These are phyloP conservation scores for Decapterus maruadsi DNA, from an alignment of 2,797 vertebrate species.

Conservation along the genomic window DNA sequence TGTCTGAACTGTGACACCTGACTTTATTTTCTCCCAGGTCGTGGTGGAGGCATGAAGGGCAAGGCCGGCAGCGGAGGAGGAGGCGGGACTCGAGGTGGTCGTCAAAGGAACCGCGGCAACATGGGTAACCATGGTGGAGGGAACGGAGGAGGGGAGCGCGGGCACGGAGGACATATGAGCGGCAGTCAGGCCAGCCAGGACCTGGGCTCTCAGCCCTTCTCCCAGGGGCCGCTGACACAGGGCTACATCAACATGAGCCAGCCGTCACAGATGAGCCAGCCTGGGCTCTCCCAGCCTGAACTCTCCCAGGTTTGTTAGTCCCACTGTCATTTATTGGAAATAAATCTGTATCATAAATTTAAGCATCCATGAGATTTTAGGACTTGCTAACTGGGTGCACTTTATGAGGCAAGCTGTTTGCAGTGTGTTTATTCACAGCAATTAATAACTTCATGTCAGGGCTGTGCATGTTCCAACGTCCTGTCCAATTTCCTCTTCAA, in stretches of 20 bases:
- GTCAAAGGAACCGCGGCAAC: slow-evolving; percentile 91
- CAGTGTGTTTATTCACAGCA: slow-evolving; percentile 20
- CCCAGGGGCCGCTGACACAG: slow-evolving; percentile 96
- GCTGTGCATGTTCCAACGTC: slow-evolving; percentile 35
- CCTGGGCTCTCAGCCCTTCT: slow-evolving; percentile 95
- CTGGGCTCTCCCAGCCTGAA: slow-evolving; percentile 96
- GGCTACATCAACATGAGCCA: slow-evolving; percentile 98
- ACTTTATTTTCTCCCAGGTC: slow-evolving; percentile 79
- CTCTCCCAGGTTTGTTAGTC: slow-evolving; percentile 90
- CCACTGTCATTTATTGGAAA: neutral
- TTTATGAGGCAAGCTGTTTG: slow-evolving; percentile 16
- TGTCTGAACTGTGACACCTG: neutral
- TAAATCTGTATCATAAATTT: neutral
- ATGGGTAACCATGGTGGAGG: slow-evolving; percentile 80
- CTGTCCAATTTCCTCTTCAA: slow-evolving; percentile 55
- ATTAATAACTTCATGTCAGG: neutral
- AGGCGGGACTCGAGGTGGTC: slow-evolving; percentile 86
- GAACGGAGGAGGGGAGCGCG: slow-evolving; percentile 63
- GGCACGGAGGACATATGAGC: slow-evolving; percentile 86
- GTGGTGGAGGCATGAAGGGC: slow-evolving; percentile 90
- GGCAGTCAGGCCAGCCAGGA: slow-evolving; percentile 95
- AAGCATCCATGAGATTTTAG: slow-evolving; percentile 13
- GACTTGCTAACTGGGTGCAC: slow-evolving; percentile 10
- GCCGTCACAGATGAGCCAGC: slow-evolving; percentile 98
- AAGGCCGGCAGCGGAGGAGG: slow-evolving; percentile 92